Evolutionary conservation across 1,140 invertebrate genomes (phyloP), one percentile per base, ranked within the genome.

Genomic region (Dreissena rostriformis): DNA sequence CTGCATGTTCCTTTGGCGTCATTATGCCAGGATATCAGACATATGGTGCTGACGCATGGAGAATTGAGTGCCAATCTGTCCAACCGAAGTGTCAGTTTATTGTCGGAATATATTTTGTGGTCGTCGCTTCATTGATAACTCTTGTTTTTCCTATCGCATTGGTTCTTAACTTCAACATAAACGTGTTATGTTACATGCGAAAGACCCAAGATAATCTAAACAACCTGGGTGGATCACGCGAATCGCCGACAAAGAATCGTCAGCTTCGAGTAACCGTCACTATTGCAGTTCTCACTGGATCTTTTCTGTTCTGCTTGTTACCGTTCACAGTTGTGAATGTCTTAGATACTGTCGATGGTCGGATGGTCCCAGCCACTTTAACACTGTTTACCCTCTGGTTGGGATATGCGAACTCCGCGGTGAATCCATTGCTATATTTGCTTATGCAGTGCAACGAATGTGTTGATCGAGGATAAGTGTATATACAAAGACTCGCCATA

Each of bases 321-420:
- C 78, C 78, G 29, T 80, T 80, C 29, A 49, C 72, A n/a, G 55
- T 72, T 68, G 39, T 67, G 1, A 68, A 80, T 19, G 29, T 71
- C 22, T 22, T 80, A n/a, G 39, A 68, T 15, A 68, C 49, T n/a
- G 49, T 80, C 26, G 29, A 61, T 8, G 28, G 49, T 8, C 61
- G 63, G 28, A 71, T 26, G 12, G 51, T 71, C 19, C 78, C 78
- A 72, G 1, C 51, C 11, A 24, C 51, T 19, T 6, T 80, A 5
- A 49, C 26, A 24, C 11, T 71, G 10, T 17, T 72, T 14, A 55
- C 72, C 12, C 5, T 55, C 26, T 80, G 78, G 78, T 51, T 80
- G 51, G 78, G 78, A 61, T 80, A 80, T 24, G 52, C 24, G 17
- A 80, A 80, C 26, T 80, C 78, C 17, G 78, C 78, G n/a, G 63